phyloP scores from a whole-genome alignment of 1,140 invertebrate species.

The Zaprionus gabonicus region DNA sequence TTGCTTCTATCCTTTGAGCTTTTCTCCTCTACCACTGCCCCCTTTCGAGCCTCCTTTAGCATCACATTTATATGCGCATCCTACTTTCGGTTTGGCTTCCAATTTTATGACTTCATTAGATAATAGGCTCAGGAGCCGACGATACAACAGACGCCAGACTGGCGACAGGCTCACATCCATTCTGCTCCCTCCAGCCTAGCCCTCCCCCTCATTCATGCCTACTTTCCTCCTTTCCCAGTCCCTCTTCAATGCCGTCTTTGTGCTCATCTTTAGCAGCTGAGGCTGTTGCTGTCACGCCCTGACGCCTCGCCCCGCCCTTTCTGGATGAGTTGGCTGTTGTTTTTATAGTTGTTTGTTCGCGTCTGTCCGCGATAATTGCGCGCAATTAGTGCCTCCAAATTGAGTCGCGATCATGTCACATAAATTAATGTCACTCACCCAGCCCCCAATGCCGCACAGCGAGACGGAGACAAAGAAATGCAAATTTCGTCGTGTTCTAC shows the following conservation, averaged over 20 bases:
- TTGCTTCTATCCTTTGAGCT: conserved; percentile 42
- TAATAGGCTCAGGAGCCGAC: conserved; percentile 44
- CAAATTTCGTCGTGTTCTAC: conserved; percentile 14
- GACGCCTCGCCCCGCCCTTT: neutral
- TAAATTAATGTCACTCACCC: conserved; percentile 33
- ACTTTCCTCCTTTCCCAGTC: neutral
- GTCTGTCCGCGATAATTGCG: conserved; percentile 27
- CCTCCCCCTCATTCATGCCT: neutral
- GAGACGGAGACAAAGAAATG: conserved; percentile 12
- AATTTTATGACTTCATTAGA: conserved; percentile 74
- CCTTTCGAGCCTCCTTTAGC: neutral
- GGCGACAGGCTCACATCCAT: conserved; percentile 20
- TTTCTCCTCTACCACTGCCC: neutral
- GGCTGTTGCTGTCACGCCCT: conserved; percentile 4
- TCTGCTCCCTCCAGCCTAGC: neutral
- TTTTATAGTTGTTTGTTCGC: conserved; percentile 8
- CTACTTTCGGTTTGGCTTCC: conserved; percentile 46
- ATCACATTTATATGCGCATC: conserved; percentile 33
- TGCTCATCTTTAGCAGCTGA: neutral
- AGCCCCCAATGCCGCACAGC: neutral
- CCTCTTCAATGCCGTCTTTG: no score
- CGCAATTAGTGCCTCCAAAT: conserved; percentile 40
- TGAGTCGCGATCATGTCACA: conserved; percentile 28
- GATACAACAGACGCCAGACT: conserved; percentile 45
- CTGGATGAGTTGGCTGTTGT: conserved; percentile 5